Evolutionary conservation across 2,113 vertebrate species (phyloP).

Genomic region (Penelope pileata): DNA sequence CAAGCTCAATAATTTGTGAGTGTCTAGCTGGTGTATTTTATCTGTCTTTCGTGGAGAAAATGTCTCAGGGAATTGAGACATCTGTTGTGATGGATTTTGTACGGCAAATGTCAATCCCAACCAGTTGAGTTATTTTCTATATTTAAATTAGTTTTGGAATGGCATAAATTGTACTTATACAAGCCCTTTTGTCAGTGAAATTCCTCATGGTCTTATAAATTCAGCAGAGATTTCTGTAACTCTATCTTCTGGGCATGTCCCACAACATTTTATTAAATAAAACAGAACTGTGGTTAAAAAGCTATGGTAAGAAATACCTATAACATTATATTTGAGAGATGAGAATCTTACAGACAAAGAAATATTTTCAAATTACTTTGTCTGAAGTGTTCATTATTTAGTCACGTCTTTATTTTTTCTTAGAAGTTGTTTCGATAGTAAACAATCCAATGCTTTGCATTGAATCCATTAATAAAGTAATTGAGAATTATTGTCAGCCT

Average conservation of each 20-base stretch:
- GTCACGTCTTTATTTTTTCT: not conserved
- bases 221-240: not conserved
- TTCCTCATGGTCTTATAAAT: not conserved
- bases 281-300: not conserved
- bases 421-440: not conserved
- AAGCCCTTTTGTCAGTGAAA: not conserved
- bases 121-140: not conserved
- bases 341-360: not conserved
- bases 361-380: not conserved
- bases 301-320: not conserved
- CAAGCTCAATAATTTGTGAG: not conserved
- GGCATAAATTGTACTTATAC: not conserved
- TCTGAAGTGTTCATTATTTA: not conserved
- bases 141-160: constrained; percentile 4
- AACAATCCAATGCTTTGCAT: not conserved
- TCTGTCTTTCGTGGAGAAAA: not conserved
- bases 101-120: not conserved
- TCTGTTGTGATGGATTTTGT: constrained; percentile 13
- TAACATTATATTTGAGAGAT: not conserved
- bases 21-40: not conserved
- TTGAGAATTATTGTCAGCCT: not conserved
- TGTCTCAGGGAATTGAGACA: not conserved
- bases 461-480: not conserved
- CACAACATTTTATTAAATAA: not conserved
- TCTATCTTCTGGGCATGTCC: not conserved